Percentiles rank a stretch among this genome's conserved stretches.
Conservation (phyloP, 64 coral and sea anemone species). For the Pachyseris speciosa region DNA sequence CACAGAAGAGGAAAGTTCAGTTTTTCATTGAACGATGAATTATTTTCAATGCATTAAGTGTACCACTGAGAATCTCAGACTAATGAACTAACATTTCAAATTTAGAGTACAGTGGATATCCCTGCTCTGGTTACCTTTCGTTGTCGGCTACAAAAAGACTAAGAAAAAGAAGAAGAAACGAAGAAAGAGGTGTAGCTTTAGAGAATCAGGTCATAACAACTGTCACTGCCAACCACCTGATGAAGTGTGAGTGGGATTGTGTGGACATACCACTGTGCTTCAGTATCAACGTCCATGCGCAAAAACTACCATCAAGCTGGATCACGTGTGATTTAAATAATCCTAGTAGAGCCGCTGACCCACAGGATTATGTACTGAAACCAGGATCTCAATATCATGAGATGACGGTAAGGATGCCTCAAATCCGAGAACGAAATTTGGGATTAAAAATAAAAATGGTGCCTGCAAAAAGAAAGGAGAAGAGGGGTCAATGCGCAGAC, state of each 20-base stretch:
- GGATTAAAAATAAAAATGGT: too few species aligned
- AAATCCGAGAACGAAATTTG: too few species aligned
- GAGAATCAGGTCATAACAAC: conserved; percentile 27
- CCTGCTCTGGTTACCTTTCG: not conserved
- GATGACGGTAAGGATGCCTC: conserved; percentile 27
- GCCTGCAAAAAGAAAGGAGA: too few species aligned
- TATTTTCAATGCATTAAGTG: too few species aligned
- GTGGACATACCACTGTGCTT: conserved; percentile 1
- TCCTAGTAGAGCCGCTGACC: conserved; percentile 16
- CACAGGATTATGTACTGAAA: not conserved
- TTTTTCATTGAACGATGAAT: too few species aligned
- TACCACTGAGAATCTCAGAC: too few species aligned
- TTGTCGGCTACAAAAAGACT: conserved; percentile 2
- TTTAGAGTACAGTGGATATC: not conserved
- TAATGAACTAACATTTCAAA: too few species aligned
- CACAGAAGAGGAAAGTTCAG: too few species aligned
- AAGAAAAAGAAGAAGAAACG: not conserved
- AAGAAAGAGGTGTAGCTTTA: not conserved
- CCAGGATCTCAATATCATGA: not conserved
- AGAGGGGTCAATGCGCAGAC: too few species aligned
- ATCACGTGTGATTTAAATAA: conserved; percentile 50
- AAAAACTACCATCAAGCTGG: not conserved
- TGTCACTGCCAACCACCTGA: not conserved
- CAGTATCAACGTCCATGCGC: conserved; percentile 3
- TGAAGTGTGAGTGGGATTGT: not conserved